These are phyloP conservation scores for Diachasma alloeum DNA, from an alignment of 1,140 invertebrate species.

Conservation along the genomic window DNA sequence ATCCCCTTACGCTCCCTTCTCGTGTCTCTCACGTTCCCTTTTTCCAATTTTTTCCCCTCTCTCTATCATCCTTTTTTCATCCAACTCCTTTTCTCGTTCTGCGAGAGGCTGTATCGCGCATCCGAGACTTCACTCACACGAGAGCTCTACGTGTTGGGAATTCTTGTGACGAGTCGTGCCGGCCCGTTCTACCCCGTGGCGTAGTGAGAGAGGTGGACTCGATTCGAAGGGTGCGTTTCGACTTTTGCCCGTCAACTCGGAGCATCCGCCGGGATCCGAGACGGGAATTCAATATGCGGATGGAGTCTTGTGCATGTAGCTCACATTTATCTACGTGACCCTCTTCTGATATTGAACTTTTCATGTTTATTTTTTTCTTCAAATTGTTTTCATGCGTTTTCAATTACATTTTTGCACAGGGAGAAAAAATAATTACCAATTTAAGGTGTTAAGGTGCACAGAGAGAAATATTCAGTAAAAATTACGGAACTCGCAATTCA, in stretches of 20 bases:
- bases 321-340: background rate
- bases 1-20: slow-evolving; percentile 15
- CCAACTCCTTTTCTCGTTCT: slow-evolving; percentile 1
- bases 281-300: slow-evolving; percentile 10
- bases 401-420: too few relatives aligned
- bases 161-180: background rate
- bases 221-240: background rate
- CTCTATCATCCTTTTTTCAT: background rate
- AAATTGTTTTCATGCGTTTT: background rate
- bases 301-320: background rate
- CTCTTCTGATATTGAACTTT: background rate
- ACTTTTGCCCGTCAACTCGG: background rate
- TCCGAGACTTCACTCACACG: background rate
- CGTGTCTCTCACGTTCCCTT: slow-evolving; percentile 6
- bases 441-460: too few relatives aligned
- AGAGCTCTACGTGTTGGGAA: slow-evolving; percentile 15
- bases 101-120: background rate
- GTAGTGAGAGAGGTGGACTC: background rate
- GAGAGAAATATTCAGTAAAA: too few relatives aligned
- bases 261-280: background rate
- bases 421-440: too few relatives aligned
- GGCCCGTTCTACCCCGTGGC: slow-evolving; percentile 9
- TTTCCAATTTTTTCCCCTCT: background rate
- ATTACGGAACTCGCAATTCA: too few relatives aligned
- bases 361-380: background rate